These are phyloP conservation scores for Pseudomyrmex flavicornis DNA, from an alignment of 1,140 invertebrate species.

Conservation along the genomic window DNA sequence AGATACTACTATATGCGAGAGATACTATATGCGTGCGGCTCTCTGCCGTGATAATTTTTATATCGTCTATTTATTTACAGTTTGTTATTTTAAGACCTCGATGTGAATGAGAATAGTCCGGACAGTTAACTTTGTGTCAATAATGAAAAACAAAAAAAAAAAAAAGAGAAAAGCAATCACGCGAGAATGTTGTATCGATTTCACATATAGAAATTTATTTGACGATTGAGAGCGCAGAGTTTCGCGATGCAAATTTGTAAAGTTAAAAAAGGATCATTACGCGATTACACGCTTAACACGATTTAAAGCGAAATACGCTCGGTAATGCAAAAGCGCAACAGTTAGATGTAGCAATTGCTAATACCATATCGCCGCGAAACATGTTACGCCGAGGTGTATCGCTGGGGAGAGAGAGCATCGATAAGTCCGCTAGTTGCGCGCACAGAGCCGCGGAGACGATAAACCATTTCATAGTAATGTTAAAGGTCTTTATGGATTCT, in stretches of 20 bases:
- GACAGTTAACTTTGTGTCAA: not conserved
- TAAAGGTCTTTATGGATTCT: slow-evolving; percentile 52
- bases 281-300: slow-evolving; percentile 13
- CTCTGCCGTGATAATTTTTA: not conserved
- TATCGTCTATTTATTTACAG: not conserved
- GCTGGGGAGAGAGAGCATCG: not conserved
- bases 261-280: not conserved
- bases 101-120: too few relatives aligned
- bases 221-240: not conserved
- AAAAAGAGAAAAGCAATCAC: not conserved
- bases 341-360: slow-evolving; percentile 36
- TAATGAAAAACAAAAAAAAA: not conserved
- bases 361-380: slow-evolving; percentile 4
- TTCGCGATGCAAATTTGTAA: not conserved
- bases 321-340: slow-evolving; percentile 13
- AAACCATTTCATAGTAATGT: slow-evolving; percentile 47
- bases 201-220: not conserved
- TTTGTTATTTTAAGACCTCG: not conserved
- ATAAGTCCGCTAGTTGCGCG: slow-evolving; percentile 30
- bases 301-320: slow-evolving; percentile 42
- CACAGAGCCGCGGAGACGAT: slow-evolving; percentile 10
- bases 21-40: not conserved
- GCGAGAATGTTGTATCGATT: too few relatives aligned
- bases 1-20: not conserved
- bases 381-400: slow-evolving; percentile 30